These are phyloP conservation scores for Heliocidaris erythrogramma DNA, from an alignment of 35 echinoderm and acorn worm species.

Conservation along the genomic window DNA sequence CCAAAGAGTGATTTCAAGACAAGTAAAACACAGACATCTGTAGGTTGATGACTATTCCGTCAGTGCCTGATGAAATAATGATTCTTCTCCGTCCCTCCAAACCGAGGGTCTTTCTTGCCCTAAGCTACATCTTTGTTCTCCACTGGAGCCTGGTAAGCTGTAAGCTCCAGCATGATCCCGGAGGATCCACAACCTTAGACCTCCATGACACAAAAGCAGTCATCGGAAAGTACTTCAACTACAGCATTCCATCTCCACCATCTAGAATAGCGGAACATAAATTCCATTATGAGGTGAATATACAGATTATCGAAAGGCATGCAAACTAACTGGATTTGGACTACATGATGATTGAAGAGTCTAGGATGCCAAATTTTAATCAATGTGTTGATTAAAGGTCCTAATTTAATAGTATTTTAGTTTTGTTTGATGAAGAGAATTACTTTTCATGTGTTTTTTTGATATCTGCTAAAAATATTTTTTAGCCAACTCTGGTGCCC, in stretches of 20 bases:
- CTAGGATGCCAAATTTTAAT: not conserved
- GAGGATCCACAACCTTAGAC: not conserved
- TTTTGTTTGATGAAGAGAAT: not conserved
- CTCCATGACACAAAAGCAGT: slow-evolving; percentile 35
- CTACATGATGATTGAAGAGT: not conserved
- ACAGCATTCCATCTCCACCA: not conserved
- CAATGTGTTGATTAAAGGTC: not conserved
- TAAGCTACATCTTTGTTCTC: not conserved
- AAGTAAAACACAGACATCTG: too few relatives aligned
- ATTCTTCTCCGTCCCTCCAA: not conserved
- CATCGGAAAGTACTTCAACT: slow-evolving; percentile 39
- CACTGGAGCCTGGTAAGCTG: not conserved
- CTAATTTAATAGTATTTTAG: not conserved
- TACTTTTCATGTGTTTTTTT: not conserved
- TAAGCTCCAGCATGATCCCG: not conserved
- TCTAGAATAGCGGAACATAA: not conserved
- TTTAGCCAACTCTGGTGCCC: too few relatives aligned
- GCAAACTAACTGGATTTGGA: not conserved
- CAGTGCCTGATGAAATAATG: too few relatives aligned
- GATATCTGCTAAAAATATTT: too few relatives aligned
- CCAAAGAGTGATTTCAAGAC: too few relatives aligned
- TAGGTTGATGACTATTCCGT: too few relatives aligned
- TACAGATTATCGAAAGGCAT: too few relatives aligned
- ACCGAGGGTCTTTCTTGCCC: not conserved
- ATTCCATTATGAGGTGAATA: not conserved